Evolutionary conservation across 2,113 vertebrate genomes (phyloP), one percentile per base, ranked within the genome.

Genomic region (Junco hyemalis): DNA sequence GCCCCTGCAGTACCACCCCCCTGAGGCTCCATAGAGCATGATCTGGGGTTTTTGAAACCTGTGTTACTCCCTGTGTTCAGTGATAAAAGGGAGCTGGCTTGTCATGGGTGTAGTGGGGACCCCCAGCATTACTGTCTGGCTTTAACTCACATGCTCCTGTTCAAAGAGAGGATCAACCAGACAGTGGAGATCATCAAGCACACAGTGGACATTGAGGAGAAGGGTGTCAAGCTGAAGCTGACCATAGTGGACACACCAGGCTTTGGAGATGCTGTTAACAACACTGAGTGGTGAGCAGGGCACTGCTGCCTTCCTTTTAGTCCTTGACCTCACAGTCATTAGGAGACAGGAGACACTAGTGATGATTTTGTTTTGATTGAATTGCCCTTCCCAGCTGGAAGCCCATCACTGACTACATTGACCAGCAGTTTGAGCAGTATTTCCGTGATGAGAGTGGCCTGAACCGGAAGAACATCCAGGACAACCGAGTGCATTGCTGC

Each of bases 401-500:
- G 96, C 98, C 99, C 16, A 99, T 99, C 97, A 99, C 99, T 0
- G 99, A 99, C 96, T 99, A 99, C 77, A 99, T 99, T 23, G 99
- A 99, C 96, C 99, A 99, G 97, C 99, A 99, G 97, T 99, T 99
- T 87, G 99, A 99, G 53, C 99, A 99, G 80, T 99, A 99, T 94
- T 99, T 99, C 97, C 99, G 99, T 16, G 99, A 99, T 9, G 99
- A 99, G 97, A 99, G 99, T 0, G 99, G 99, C 47, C 98, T 99
- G 86, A 99, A 99, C 97, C 97, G 99, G 65, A 99, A 99, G 97
- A 99, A 99, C 96, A 99, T 99, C 95, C 98, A 99, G 91, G 99
- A 99, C 97, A 99, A 99, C 98, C 94, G 99, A 26, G 99, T 99
- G 79, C 99, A 99, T 79, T 99, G 99, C 98, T 99, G 99, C 94